Conservation (phyloP, 1,140 invertebrate genomes). For the Calephelis nemesis region DNA sequence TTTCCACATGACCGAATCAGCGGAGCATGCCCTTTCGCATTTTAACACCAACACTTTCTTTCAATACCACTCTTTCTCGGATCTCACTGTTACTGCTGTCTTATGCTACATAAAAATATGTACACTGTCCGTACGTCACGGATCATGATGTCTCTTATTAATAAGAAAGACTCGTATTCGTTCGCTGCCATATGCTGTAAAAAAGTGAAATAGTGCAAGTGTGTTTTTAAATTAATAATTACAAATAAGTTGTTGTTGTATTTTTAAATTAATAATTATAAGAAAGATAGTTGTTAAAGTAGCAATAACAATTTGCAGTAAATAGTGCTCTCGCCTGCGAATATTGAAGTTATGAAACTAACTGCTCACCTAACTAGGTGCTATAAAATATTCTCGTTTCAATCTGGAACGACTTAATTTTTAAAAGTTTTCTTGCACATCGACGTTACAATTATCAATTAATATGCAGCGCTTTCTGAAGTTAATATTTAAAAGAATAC, state of each 20-base stretch:
- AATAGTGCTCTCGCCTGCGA: slow-evolving; percentile 1
- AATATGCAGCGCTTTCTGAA: background rate
- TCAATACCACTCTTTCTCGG: too few relatives aligned
- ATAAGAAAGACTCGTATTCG: too few relatives aligned
- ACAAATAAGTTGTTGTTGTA: too few relatives aligned
- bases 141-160: too few relatives aligned
- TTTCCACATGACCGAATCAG: too few relatives aligned
- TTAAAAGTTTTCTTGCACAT: slow-evolving; percentile 2
- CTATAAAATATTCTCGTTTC: slow-evolving; percentile 14
- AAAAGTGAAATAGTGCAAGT: too few relatives aligned
- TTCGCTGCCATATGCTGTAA: too few relatives aligned
- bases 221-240: background rate
- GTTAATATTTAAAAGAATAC: background rate
- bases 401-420: slow-evolving; percentile 3
- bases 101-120: too few relatives aligned
- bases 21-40: too few relatives aligned
- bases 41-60: too few relatives aligned
- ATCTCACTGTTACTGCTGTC: too few relatives aligned
- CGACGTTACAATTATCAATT: background rate
- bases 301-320: background rate
- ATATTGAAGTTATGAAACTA: slow-evolving; percentile 10
- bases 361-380: slow-evolving; percentile 3
- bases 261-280: background rate
- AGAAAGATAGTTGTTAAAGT: background rate
- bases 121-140: too few relatives aligned